Conservation (phyloP, 1,140 invertebrate species). For the Homarus americanus region DNA sequence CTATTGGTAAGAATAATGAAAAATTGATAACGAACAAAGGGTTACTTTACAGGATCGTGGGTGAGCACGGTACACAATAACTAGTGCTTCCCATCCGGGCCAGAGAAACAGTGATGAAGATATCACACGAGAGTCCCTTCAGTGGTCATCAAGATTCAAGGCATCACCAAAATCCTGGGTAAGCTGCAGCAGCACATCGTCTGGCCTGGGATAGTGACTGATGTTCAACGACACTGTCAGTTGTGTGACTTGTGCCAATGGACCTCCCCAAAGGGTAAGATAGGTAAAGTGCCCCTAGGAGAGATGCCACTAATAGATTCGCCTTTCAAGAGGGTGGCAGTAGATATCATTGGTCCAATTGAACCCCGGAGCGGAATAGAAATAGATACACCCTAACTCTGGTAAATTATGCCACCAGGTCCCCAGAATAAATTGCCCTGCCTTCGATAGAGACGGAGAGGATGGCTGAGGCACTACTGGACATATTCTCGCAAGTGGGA, state of each 20-base stretch:
- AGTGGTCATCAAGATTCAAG: not conserved
- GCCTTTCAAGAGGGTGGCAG: not conserved
- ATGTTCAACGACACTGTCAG: not conserved
- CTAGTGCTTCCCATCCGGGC: not conserved
- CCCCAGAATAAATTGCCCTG: conserved; percentile 17
- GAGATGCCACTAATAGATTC: not conserved
- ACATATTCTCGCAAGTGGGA: conserved; percentile 19
- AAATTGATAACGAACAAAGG: not conserved
- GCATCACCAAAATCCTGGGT: too few relatives aligned
- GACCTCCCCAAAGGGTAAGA: not conserved
- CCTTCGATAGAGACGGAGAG: not conserved
- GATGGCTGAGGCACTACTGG: conserved; percentile 9
- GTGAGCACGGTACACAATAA: not conserved
- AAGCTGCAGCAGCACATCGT: not conserved
- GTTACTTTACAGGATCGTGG: not conserved
- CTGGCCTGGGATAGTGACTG: not conserved
- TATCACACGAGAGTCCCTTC: not conserved
- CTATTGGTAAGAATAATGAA: not conserved
- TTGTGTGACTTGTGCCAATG: not conserved
- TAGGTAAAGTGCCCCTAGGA: not conserved
- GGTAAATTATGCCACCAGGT: conserved; percentile 13
- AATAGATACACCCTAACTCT: conserved; percentile 23
- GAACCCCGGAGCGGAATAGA: conserved; percentile 1
- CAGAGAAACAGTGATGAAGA: not conserved
- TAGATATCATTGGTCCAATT: not conserved